A percentile compares a stretch with the other conserved stretches of the same genome.
phyloP scores from a whole-genome alignment of 2,888 invertebrate species.

The Dilophus febrilis region DNA sequence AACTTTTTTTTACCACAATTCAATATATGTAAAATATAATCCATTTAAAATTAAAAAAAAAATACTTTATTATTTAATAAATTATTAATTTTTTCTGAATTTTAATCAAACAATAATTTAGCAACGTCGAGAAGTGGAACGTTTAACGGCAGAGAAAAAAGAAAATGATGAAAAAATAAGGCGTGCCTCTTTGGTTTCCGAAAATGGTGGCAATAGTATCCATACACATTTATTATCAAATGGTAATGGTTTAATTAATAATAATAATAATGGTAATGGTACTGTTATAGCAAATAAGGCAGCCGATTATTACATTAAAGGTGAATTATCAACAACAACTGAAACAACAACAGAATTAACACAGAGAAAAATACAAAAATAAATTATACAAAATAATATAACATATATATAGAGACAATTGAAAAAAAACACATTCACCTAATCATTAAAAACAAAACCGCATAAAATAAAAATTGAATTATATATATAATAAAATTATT shows the following conservation, averaged over 20 bases:
- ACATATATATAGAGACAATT: too few species aligned
- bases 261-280: too few species aligned
- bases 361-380: constrained; percentile 28
- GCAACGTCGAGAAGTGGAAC: neutral
- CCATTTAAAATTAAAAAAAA: too few species aligned
- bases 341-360: constrained; percentile 24
- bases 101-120: too few species aligned
- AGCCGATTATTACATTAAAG: constrained; percentile 13
- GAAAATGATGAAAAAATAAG: neutral
- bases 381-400: constrained; percentile 7
- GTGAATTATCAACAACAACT: constrained; percentile 17
- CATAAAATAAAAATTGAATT: neutral
- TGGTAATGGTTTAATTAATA: constrained; percentile 7
- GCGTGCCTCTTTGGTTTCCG: neutral
- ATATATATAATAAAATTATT: too few species aligned
- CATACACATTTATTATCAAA: constrained; percentile 6
- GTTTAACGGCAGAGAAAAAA: neutral
- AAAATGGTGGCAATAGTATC: neutral
- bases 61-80: too few species aligned
- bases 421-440: neutral
- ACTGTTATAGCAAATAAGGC: constrained; percentile 12
- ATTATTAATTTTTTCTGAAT: neutral
- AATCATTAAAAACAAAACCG: neutral
- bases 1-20: too few species aligned
- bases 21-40: too few species aligned